phyloP scores from a whole-genome alignment of 2,113 vertebrate genomes.

The Carassius carassius region DNA sequence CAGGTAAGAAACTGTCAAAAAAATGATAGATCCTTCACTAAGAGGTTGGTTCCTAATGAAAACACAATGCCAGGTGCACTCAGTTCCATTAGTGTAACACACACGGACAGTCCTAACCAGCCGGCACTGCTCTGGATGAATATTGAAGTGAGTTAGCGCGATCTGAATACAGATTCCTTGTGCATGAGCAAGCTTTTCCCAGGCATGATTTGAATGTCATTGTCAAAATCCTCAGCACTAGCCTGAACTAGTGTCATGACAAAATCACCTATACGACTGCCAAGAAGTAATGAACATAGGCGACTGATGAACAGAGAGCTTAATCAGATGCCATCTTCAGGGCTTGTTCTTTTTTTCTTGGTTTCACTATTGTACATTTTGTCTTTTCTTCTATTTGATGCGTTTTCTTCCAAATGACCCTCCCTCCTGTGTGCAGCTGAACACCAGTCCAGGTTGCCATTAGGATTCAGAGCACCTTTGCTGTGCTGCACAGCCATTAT shows the following conservation, averaged over 20 bases:
- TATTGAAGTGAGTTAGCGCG: conserved; percentile 9
- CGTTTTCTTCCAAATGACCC: conserved; percentile 19
- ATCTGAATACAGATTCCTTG: conserved; percentile 43
- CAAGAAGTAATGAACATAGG: not conserved
- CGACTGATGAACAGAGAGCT: not conserved
- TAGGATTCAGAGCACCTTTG: conserved; percentile 48
- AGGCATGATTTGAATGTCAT: conserved; percentile 29
- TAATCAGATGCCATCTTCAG: conserved; percentile 17
- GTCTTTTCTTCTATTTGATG: not conserved
- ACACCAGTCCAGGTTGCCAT: conserved; percentile 27
- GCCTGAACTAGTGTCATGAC: not conserved
- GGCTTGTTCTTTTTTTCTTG: not conserved
- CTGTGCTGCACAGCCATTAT: conserved; percentile 37
- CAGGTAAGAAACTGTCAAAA: not conserved
- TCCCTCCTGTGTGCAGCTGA: conserved; percentile 9
- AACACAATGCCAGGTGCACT: conserved; percentile 29
- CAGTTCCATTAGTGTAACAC: conserved; percentile 23
- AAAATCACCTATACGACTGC: conserved; percentile 6
- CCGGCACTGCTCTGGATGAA: conserved; percentile 13
- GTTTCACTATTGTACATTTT: not conserved
- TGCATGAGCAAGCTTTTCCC: conserved; percentile 16
- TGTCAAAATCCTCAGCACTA: conserved; percentile 27
- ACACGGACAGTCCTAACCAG: not conserved
- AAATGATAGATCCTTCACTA: not conserved
- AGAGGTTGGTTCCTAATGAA: conserved; percentile 19